Evolutionary conservation across 2,888 invertebrate species (phyloP).

Genomic region (Rhamphomyia laevipes): DNA sequence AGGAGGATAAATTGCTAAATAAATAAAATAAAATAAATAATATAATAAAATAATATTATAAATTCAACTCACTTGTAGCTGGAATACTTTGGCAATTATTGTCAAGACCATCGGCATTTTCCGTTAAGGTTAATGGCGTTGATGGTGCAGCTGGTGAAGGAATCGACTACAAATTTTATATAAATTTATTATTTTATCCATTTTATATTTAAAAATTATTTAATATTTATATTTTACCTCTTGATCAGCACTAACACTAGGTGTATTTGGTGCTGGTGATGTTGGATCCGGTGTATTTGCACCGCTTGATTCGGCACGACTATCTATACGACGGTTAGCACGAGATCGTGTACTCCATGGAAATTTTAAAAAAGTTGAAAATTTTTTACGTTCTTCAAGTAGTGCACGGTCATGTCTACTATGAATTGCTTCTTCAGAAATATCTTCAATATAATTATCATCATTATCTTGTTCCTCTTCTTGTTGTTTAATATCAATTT

Average conservation of each 20-base stretch:
- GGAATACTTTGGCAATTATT: conserved; percentile 8
- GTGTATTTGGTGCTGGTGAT: conserved; percentile 41
- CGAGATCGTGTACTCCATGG: conserved; percentile 41
- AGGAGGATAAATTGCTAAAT: too few species aligned
- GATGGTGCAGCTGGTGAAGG: conserved; percentile 32
- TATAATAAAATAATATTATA: background rate
- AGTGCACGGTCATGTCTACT: conserved; percentile 56
- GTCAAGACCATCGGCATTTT: conserved; percentile 21
- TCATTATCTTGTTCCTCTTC: background rate
- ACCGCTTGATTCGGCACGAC: conserved; percentile 56
- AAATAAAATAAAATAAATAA: background rate
- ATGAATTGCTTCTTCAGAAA: conserved; percentile 60
- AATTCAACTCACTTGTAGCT: too few species aligned
- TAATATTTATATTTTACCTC: conserved; percentile 24
- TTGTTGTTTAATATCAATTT: background rate
- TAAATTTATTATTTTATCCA: background rate
- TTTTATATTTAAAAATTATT: conserved; percentile 1
- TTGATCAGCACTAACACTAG: conserved; percentile 29
- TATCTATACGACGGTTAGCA: conserved; percentile 53
- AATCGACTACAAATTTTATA: conserved; percentile 24
- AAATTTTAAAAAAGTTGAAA: conserved; percentile 36
- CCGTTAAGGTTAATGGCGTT: conserved; percentile 25
- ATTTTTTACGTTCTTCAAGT: conserved; percentile 62
- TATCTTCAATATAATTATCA: conserved; percentile 54
- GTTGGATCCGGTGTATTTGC: conserved; percentile 63